Base-by-base conservation (phyloP, 2,797 vertebrate species). In the Hippopotamyrus pictus region DNA sequence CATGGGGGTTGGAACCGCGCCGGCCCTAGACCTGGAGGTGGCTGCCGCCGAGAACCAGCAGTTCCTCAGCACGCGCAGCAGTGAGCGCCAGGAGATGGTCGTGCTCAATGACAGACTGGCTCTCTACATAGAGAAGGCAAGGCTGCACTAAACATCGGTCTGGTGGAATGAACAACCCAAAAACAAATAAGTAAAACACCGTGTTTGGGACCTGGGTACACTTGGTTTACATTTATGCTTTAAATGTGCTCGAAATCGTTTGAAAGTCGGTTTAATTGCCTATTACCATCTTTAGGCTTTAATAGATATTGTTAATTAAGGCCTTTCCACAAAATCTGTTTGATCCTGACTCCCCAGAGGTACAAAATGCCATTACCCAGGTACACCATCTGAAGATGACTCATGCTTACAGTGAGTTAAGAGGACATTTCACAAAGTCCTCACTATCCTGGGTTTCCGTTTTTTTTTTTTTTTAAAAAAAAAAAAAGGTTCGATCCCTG, bases 51-150 rank as follows among this genome's bases (percentile, higher is more conserved):
- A 94, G 91, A 97, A 96, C 91, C 92, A 95, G 85, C 93, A 95
- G 88, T 96, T 96, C 92, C 93, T 95, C 51, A 93, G 17, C 92
- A 94, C 91, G 0, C 91, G 96, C 59, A 95, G 87, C 14, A 92
- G 62, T 65, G 95, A 96, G 89, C 95, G 93, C 29, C 92, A 94
- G 91, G 93, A 95, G 88, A 92, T 96, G 94, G 37, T 97, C 1
- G 88, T 95, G 44, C 94, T 97, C 53, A 95, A 97, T 44, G 96
- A 96, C 91, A 93, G 96, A 46, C 92, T 97, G 93, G 96, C 95
- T 50, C 90, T 93, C 0, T 96, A 96, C 90, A 94, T 95, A 8
- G 93, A 96, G 89, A 96, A 96, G 95, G 95, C 95, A 92, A 92
- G 89, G 54, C 19, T 29, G 53, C 59, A 29, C 22, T 51, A 19